phyloP scores from a whole-genome alignment of 2,888 invertebrate species.

The Loripinus fragilis region DNA sequence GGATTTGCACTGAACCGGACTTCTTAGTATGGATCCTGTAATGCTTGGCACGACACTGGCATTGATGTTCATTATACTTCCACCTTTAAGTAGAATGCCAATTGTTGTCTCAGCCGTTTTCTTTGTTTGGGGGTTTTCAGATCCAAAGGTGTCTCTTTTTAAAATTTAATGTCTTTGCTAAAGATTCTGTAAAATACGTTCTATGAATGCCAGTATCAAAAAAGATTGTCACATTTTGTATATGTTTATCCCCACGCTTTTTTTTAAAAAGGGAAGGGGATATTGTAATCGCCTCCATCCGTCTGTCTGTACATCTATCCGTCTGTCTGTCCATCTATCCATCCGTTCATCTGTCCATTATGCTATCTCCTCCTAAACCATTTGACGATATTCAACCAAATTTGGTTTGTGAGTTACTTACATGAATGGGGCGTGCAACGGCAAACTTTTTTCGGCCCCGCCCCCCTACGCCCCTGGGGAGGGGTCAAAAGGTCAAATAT shows the following conservation, averaged over 20 bases:
- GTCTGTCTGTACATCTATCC: no score
- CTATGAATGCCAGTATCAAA: conserved; percentile 13
- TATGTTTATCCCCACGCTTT: background rate
- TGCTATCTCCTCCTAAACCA: no score
- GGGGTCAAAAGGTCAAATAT: no score
- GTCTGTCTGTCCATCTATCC: no score
- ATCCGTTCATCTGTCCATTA: no score
- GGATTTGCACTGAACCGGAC: background rate
- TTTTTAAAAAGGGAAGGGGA: no score
- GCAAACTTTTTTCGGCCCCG: no score
- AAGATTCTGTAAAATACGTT: conserved; percentile 16
- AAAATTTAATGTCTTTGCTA: conserved; percentile 19
- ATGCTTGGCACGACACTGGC: conserved; percentile 15
- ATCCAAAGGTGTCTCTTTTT: conserved; percentile 14
- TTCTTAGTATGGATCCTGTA: background rate
- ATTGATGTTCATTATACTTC: conserved; percentile 8
- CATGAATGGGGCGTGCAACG: no score
- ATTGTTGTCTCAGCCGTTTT: conserved; percentile 8
- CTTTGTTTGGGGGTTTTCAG: background rate
- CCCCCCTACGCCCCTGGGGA: no score
- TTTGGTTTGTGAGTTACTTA: no score
- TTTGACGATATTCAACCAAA: no score
- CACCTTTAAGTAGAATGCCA: conserved; percentile 6
- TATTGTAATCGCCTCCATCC: no score
- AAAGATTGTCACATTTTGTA: conserved; percentile 14